A percentile compares a stretch with the other conserved stretches of the same genome.
These are phyloP conservation scores for Rhineura floridana DNA, from an alignment of 2,113 vertebrate genomes.

Conservation along the genomic window DNA sequence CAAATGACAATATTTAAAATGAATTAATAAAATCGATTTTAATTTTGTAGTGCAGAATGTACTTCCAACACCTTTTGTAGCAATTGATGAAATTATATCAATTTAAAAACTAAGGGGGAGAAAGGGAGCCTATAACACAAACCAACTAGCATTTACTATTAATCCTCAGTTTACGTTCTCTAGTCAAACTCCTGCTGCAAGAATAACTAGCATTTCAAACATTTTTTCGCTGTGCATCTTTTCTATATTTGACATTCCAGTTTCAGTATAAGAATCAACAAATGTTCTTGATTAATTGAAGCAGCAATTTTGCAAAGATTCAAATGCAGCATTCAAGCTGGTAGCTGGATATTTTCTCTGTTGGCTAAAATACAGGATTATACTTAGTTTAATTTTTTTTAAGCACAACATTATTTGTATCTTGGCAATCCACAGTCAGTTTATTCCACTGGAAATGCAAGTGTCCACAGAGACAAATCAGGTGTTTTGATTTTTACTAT, in stretches of 20 bases:
- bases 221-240: background rate
- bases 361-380: constrained; percentile 2
- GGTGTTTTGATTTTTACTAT: too few species aligned
- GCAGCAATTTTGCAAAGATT: constrained; percentile 42
- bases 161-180: background rate
- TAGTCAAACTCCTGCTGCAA: background rate
- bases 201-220: background rate
- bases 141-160: constrained; percentile 50
- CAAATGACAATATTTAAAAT: constrained; percentile 54
- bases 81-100: constrained; percentile 46
- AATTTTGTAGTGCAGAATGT: constrained; percentile 58
- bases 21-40: constrained; percentile 62
- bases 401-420: background rate
- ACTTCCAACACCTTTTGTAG: constrained; percentile 24
- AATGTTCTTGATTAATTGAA: constrained; percentile 50
- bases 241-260: constrained; percentile 25
- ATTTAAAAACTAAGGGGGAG: constrained; percentile 17
- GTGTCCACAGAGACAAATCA: constrained; percentile 12
- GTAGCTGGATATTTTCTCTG: background rate
- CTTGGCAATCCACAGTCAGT: background rate
- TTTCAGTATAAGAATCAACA: constrained; percentile 9
- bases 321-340: constrained; percentile 5
- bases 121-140: constrained; percentile 42
- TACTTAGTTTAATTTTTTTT: too few species aligned
- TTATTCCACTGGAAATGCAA: background rate